These are phyloP conservation scores for Linurgus olivaceus DNA, from an alignment of 2,797 vertebrate species.

Conservation along the genomic window DNA sequence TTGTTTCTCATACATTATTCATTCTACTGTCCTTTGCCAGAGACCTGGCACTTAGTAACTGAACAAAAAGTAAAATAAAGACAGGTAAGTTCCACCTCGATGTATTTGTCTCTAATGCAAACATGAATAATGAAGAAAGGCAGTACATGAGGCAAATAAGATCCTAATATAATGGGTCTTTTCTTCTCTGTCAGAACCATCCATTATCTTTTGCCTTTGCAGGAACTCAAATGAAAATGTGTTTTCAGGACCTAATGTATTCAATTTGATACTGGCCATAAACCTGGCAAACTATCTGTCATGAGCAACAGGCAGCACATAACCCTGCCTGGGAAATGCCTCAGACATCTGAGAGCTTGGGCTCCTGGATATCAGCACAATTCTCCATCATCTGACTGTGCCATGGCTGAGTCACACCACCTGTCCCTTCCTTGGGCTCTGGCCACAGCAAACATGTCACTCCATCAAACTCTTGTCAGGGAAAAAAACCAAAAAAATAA, in stretches of 20 bases:
- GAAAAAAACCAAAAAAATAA: neutral
- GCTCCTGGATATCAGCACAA: neutral
- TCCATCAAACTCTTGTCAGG: neutral
- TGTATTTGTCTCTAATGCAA: conserved; percentile 1
- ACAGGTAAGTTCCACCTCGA: conserved; percentile 8
- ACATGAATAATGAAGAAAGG: conserved; percentile 20
- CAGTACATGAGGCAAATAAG: conserved; percentile 3
- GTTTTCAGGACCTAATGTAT: conserved; percentile 23
- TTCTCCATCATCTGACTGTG: neutral
- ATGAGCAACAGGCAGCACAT: neutral
- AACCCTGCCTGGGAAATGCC: neutral
- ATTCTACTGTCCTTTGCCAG: neutral
- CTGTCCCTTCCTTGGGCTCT: neutral
- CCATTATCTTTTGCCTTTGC: neutral
- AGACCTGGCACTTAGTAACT: neutral
- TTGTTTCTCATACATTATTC: conserved; percentile 9
- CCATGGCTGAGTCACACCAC: neutral
- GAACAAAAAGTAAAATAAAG: conserved; percentile 1
- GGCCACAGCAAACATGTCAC: neutral
- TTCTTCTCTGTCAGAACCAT: conserved; percentile 12
- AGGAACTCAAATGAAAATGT: conserved; percentile 19
- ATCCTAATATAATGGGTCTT: neutral
- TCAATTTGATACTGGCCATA: conserved; percentile 20
- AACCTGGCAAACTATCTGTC: conserved; percentile 22
- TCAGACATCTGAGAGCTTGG: neutral